Evolutionary conservation across 2,888 invertebrate species (phyloP), one percentile per base, ranked within the genome.

Genomic region (Gari tellinella): DNA sequence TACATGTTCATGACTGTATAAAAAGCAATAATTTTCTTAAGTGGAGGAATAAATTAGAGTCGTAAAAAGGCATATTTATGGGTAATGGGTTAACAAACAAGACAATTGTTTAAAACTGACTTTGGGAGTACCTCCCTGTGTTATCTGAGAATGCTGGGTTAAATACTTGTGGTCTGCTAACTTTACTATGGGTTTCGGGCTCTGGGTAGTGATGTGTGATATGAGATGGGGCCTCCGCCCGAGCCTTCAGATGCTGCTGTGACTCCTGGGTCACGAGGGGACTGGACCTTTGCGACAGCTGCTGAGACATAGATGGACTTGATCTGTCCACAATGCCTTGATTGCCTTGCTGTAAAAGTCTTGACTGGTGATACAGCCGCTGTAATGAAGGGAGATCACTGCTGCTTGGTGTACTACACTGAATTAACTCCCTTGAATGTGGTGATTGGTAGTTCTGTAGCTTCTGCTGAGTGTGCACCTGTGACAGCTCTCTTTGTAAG

Each of bases 111-210:
- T 31, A 31, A 31, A 31, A 31, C 31, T 31, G 31, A 31, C 31
- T 31, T 31, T 31, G 31, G 10, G 31, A 31, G 10, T 7, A 31
- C 10, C 31, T 31, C 31, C 31, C 31, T 31, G 31, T 10, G 10
- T 31, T 31, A 31, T 61, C 26, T 14, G 61, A 41, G 25, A 61
- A 61, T 19, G 61, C 61, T 38, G 61, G 61, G 41, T 61, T 51
- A 14, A 61, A 61, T 3, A 61, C 25, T 19, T 49, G 40, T 15
- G 49, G 61, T 15, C 17, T 40, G 4, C 25, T 41, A 7, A 25
- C 17, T 21, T 19, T 37, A 17, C 17, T 23, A 0, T 41, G 40
- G 21, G 31, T 25, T 10, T 52, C 49, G 37, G 19, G 40, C 38
- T 48, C 61, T 10, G 49, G 48, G 8, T 31, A n/a, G 25, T 48